Base-by-base conservation (phyloP, 2,888 invertebrate species). In the Euspilapteryx auroguttella region DNA sequence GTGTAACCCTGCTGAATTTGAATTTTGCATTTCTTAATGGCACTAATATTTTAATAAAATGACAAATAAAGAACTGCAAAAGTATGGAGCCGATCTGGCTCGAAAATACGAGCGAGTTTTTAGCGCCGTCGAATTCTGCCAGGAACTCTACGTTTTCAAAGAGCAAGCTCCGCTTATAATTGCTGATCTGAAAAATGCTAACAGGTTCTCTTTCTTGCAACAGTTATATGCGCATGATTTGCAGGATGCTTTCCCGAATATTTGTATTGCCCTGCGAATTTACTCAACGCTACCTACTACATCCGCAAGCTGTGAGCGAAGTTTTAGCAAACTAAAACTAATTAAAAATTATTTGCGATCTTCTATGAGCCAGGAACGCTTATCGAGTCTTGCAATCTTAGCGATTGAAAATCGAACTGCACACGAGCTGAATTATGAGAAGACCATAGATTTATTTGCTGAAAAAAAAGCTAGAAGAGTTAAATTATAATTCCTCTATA, bases 251-350 rank as follows among this genome's bases (percentile, higher is more conserved):
- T 37, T 33, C 31, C 31, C 23, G 20, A 27, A 27, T 27, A 27
- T 27, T 21, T 27, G 27, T 28, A 28, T 28, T 28, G 32, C 35
- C 7, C 32, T 38, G 32, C 30, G 34, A 36, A 39, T 35, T 40
- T 40, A 35, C 34, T 36, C 32, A 24, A 41, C 28, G 28, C 33
- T 37, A 37, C 37, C 33, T 31, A 37, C 37, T 39, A 36, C 36
- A 31, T 33, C 31, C 31, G 41, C 38, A 35, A 39, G 37, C 33
- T 39, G 37, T 30, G 38, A 41, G 35, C 35, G 35, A 40, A 41
- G 38, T 37, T 43, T 43, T 34, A 41, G 34, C 29, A 40, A 39
- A 34, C 30, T 37, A 31, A 34, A 36, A 36, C 30, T 34, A 11
- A 36, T 33, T 35, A 17, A 17, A 17, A 17, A 17, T 17, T 17